Evolutionary conservation across 2,797 vertebrate genomes (phyloP).

Genomic region (Sebastes matsubarae): DNA sequence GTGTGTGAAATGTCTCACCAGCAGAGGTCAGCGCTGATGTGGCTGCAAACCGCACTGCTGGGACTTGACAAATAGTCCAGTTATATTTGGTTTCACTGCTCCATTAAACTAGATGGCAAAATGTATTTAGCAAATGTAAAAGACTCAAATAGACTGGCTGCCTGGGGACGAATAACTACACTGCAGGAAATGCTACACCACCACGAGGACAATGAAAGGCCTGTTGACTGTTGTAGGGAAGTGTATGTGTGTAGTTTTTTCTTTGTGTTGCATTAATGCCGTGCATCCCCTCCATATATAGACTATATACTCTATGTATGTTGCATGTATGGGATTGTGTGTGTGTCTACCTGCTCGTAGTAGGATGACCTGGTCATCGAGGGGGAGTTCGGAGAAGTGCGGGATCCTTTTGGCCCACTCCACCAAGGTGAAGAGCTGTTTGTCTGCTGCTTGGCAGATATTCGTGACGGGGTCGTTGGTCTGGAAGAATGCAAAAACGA

Average conservation of each 20-base stretch:
- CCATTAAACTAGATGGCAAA: constrained; percentile 55
- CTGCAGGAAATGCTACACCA: constrained; percentile 11
- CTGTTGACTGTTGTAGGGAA: not conserved
- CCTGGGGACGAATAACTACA: not conserved
- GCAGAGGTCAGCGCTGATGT: constrained; percentile 60
- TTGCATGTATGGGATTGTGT: not conserved
- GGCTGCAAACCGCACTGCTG: constrained; percentile 14
- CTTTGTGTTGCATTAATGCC: not conserved
- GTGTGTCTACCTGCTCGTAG: constrained; percentile 89
- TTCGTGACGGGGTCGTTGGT: constrained; percentile 97
- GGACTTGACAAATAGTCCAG: constrained; percentile 44
- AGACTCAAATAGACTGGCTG: constrained; percentile 46
- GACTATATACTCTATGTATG: not conserved
- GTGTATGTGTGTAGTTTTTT: not conserved
- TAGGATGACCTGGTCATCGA: constrained; percentile 97
- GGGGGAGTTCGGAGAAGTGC: constrained; percentile 91
- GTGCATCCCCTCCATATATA: not conserved
- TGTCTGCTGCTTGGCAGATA: constrained; percentile 96
- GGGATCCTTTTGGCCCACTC: constrained; percentile 96
- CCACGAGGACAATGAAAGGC: not conserved
- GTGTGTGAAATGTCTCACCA: constrained; percentile 53
- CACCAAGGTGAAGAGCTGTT: constrained; percentile 94
- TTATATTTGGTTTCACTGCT: constrained; percentile 66
- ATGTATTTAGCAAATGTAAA: constrained; percentile 40
- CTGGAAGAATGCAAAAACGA: constrained; percentile 64